Conservation (phyloP, 2,797 vertebrate genomes). For the Chaetodon trifasciatus region DNA sequence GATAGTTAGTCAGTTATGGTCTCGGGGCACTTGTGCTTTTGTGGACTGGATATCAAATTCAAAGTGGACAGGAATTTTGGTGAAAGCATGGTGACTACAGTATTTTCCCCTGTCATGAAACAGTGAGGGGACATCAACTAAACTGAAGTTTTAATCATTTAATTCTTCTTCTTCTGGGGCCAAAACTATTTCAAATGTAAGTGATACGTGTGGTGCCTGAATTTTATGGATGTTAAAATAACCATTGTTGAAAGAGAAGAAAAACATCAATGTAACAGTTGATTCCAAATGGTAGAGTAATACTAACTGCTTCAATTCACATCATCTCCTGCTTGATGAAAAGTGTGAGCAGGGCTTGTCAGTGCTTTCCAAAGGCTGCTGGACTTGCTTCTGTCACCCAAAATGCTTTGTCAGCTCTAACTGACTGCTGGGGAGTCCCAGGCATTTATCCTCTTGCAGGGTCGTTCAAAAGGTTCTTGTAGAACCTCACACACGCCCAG, state of each 20-base stretch:
- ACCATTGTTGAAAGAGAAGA: background rate
- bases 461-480: too few species aligned
- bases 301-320: conserved; percentile 2
- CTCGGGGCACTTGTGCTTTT: background rate
- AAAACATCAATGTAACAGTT: background rate
- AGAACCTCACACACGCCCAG: too few species aligned
- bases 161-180: background rate
- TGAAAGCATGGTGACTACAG: background rate
- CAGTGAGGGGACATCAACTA: too few species aligned
- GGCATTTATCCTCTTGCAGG: too few species aligned
- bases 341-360: too few species aligned
- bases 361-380: too few species aligned
- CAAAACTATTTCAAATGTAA: background rate
- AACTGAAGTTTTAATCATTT: background rate
- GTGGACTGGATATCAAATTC: background rate
- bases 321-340: background rate
- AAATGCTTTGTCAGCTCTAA: too few species aligned
- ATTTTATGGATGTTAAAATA: background rate
- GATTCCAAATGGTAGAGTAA: background rate
- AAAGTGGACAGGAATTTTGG: too few species aligned
- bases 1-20: background rate
- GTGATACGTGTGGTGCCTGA: background rate
- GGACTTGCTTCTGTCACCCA: too few species aligned
- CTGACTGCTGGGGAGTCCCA: too few species aligned
- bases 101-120: background rate